Percentiles rank a stretch among this genome's conserved stretches.
phyloP scores from a whole-genome alignment of 2,113 vertebrate genomes.

The Candoia aspera region DNA sequence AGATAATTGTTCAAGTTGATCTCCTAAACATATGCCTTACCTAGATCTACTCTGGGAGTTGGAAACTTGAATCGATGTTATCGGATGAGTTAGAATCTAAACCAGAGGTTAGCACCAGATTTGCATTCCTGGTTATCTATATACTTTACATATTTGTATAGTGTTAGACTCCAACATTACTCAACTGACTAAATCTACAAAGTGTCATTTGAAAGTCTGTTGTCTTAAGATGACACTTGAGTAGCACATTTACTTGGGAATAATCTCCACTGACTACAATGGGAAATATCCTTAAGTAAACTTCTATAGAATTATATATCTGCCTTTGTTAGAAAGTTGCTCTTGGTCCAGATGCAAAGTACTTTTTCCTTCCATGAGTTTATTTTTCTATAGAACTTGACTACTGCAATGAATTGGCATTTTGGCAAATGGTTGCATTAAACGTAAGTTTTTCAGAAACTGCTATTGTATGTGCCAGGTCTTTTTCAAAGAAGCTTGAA shows the following conservation, averaged over 20 bases:
- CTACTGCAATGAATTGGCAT: neutral
- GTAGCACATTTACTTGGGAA: neutral
- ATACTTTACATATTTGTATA: neutral
- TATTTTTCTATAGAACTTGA: neutral
- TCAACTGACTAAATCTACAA: neutral
- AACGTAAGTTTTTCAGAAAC: neutral
- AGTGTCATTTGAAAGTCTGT: neutral
- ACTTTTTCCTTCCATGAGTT: neutral
- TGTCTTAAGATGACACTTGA: neutral
- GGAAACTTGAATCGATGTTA: slow-evolving; percentile 94
- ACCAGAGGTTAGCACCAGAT: slow-evolving; percentile 87
- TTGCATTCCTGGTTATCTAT: neutral
- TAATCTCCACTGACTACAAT: neutral
- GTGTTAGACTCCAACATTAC: neutral
- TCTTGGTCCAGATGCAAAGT: neutral
- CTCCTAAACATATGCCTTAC: slow-evolving; percentile 61
- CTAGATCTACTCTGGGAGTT: slow-evolving; percentile 74
- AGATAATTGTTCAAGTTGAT: slow-evolving; percentile 60
- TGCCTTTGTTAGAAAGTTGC: neutral
- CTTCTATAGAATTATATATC: neutral
- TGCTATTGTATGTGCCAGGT: neutral
- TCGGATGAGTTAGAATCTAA: slow-evolving; percentile 99
- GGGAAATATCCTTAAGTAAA: neutral
- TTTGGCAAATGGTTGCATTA: neutral
- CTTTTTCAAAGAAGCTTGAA: neutral